A percentile compares a stretch with the other conserved stretches of the same genome.
These are phyloP conservation scores for Ia io DNA, from an alignment of 2,113 vertebrate genomes.

Conservation along the genomic window DNA sequence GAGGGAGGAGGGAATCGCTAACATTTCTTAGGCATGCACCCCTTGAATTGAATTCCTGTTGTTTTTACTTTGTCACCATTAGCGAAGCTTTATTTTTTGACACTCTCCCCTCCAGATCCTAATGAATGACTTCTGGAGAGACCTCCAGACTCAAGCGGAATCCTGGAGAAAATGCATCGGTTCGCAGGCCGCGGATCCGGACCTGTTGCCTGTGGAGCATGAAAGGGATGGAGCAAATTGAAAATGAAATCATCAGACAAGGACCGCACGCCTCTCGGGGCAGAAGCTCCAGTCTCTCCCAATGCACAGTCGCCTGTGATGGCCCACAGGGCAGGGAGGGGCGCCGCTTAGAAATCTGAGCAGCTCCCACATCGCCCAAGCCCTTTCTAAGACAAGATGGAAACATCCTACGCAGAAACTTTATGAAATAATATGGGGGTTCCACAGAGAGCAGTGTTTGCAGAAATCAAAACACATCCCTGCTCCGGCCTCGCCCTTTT, in stretches of 20 bases:
- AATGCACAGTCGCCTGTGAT: background rate
- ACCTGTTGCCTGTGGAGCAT: conserved; percentile 34
- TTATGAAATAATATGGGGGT: background rate
- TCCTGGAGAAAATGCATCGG: conserved; percentile 43
- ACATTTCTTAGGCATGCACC: conserved; percentile 43
- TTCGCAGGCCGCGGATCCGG: conserved; percentile 37
- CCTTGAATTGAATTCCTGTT: conserved; percentile 48
- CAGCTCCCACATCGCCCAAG: background rate
- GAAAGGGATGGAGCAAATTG: conserved; percentile 31
- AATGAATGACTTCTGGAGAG: conserved; percentile 57
- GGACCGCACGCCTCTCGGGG: background rate
- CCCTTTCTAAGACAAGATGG: background rate
- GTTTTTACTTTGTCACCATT: conserved; percentile 51
- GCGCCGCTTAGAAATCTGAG: background rate
- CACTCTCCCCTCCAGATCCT: conserved; percentile 32
- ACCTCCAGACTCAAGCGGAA: conserved; percentile 7
- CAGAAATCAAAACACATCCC: background rate
- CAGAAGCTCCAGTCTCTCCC: background rate
- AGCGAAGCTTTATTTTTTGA: conserved; percentile 15
- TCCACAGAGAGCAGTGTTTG: background rate
- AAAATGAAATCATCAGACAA: conserved; percentile 61
- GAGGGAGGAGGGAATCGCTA: background rate
- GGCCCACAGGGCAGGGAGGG: background rate
- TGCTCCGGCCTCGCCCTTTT: fast-evolving
- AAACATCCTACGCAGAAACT: conserved; percentile 24